phyloP scores from a whole-genome alignment of 2,113 vertebrate genomes.

The Pedionomus torquatus region DNA sequence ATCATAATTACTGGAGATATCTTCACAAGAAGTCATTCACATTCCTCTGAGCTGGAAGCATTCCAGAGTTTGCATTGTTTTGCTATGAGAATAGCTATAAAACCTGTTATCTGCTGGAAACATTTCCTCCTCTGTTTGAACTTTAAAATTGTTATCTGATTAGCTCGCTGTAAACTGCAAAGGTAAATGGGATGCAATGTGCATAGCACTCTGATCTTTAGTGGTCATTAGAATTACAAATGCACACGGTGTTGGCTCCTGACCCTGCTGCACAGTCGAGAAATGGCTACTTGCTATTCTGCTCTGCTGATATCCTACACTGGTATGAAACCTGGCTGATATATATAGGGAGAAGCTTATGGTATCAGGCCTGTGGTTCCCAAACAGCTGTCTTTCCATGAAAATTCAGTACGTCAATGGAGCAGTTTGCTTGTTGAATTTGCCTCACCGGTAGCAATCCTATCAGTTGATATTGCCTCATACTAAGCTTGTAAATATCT shows the following conservation, averaged over 20 bases:
- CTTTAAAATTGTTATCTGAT: constrained; percentile 39
- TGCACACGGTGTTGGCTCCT: background rate
- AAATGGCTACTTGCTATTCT: background rate
- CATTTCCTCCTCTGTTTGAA: constrained; percentile 43
- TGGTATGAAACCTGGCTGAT: background rate
- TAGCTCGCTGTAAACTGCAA: constrained; percentile 13
- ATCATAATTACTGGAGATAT: constrained; percentile 29
- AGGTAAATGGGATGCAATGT: background rate
- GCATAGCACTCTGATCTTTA: background rate
- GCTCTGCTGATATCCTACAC: background rate
- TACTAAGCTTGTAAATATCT: background rate
- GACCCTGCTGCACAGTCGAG: background rate
- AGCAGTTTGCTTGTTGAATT: background rate
- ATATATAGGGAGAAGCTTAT: background rate
- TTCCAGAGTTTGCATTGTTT: constrained; percentile 34
- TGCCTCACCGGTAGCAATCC: background rate
- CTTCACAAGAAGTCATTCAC: constrained; percentile 1
- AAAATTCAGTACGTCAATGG: background rate
- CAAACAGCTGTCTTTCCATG: background rate
- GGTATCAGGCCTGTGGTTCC: background rate
- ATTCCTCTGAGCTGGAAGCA: constrained; percentile 32
- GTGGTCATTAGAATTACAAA: background rate
- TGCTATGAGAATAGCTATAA: constrained; percentile 12
- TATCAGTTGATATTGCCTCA: background rate
- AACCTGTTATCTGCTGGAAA: constrained; percentile 28